Percentiles rank a stretch among this genome's conserved stretches.
phyloP scores from a whole-genome alignment of 92 coral and sea anemone species.

The Scolanthus callimorphus region DNA sequence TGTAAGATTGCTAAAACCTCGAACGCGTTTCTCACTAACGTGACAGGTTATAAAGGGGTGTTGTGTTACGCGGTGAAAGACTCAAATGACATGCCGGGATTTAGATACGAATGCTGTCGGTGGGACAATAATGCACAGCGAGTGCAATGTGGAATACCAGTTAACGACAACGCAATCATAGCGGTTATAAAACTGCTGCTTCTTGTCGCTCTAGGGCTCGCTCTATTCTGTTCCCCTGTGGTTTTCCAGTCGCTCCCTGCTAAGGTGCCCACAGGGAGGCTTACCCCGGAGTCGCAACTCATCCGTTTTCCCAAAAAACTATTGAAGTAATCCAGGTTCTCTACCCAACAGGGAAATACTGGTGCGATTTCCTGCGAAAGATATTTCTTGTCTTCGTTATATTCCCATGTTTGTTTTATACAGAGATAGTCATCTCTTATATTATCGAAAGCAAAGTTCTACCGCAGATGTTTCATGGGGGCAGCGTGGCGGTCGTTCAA shows the following conservation, averaged over 20 bases:
- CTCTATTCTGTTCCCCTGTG: background rate
- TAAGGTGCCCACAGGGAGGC: background rate
- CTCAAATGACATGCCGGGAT: background rate
- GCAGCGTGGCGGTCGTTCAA: no score
- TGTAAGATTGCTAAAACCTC: slow-evolving; percentile 2
- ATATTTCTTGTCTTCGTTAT: background rate
- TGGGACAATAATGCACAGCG: background rate
- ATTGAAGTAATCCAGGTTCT: background rate
- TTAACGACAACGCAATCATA: background rate
- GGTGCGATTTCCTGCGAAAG: background rate
- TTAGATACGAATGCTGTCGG: slow-evolving; percentile 13
- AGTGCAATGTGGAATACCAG: slow-evolving; percentile 14
- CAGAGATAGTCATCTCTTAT: background rate
- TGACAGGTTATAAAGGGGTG: slow-evolving; percentile 4
- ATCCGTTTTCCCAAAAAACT: background rate
- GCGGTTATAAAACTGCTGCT: background rate
- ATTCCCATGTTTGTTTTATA: background rate
- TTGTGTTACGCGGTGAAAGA: slow-evolving; percentile 3
- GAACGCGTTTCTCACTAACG: background rate
- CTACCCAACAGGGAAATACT: background rate
- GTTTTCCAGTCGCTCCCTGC: background rate
- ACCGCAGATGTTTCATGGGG: no score
- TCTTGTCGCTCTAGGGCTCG: background rate
- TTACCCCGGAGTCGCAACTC: background rate
- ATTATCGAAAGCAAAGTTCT: no score